Evolutionary conservation across 2,888 invertebrate species (phyloP), one percentile per base, ranked within the genome.

Genomic region (Tinea semifulvella): DNA sequence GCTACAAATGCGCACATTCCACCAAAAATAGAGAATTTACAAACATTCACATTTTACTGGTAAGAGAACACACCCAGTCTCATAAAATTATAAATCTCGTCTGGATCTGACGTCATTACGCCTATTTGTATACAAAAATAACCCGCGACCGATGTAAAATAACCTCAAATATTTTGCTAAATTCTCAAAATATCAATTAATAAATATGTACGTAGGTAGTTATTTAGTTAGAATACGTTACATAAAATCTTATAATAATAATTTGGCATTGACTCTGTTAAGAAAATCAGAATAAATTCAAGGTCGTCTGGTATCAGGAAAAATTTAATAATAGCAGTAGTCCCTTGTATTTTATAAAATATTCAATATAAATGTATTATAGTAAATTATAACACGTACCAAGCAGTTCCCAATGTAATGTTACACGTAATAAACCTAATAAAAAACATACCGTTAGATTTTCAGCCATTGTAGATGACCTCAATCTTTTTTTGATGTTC

Each of bases 201-300:
- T n/a, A n/a, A n/a, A n/a, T n/a, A n/a, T n/a, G n/a, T n/a, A n/a
- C n/a, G n/a, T n/a, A n/a, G n/a, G n/a, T n/a, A n/a, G n/a, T n/a
- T n/a, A n/a, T n/a, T n/a, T n/a, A n/a, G n/a, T n/a, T n/a, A n/a
- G n/a, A n/a, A n/a, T n/a, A n/a, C 19, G 10, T 42, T 25, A 38
- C 6, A 45, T 36, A 39, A 60, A 57, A 64, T 68, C 31, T 31
- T n/a, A 36, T 66, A 68, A 70, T 69, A 71, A 67, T 65, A 63
- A 65, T 63, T 65, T 59, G 74, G 72, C 76, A 76, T 74, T 77
- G 73, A 71, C 65, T 69, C 68, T 66, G 72, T 74, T 26, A 68
- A 75, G 73, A n/a, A n/a, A n/a, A n/a, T n/a, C n/a, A n/a, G n/a
- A 79, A 77, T 79, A 77, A 73, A 76, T 63, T 75, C 79, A 80